phyloP scores from a whole-genome alignment of 2,113 vertebrate species.

The Rhabdornis inornatus region DNA sequence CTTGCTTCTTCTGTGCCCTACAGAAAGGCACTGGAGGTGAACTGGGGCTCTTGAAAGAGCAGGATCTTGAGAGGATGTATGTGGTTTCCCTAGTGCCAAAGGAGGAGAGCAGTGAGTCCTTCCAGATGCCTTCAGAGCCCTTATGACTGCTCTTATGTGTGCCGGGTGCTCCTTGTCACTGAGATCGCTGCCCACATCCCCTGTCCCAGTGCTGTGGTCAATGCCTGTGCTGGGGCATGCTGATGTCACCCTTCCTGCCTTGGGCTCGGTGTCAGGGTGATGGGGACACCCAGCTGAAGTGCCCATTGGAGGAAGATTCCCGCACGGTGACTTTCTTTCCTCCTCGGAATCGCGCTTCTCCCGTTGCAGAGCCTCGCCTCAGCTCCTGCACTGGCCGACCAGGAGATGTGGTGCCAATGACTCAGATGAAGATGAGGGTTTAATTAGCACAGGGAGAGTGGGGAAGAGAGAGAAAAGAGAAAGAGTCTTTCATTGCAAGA shows the following conservation, averaged over 20 bases:
- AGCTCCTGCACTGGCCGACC: conserved; percentile 34
- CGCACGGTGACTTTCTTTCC: rapidly evolving
- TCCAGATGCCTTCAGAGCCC: neutral
- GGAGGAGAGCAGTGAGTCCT: neutral
- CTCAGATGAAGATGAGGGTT: conserved; percentile 66
- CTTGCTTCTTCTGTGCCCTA: rapidly evolving
- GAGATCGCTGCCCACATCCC: neutral
- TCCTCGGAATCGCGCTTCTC: rapidly evolving
- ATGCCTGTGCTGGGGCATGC: neutral
- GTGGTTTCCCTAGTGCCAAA: neutral
- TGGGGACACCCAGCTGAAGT: neutral
- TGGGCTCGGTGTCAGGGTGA: neutral
- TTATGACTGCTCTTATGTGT: neutral
- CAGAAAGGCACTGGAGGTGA: neutral
- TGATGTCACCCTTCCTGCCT: neutral
- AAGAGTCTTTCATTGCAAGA: conserved; percentile 26
- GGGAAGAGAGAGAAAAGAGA: conserved; percentile 34
- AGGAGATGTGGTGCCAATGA: conserved; percentile 59
- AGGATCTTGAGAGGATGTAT: neutral
- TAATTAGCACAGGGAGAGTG: conserved; percentile 54
- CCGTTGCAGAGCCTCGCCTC: neutral
- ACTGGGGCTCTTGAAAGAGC: neutral
- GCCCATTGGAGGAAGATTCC: neutral
- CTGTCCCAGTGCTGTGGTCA: neutral
- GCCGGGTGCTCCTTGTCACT: neutral